Evolutionary conservation across 2,113 vertebrate genomes (phyloP).

Genomic region (human): GRCh38 chr14:97296501-97297000

Average conservation of each 20-base stretch:
- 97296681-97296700: slow-evolving; percentile 85
- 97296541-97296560: slow-evolving; percentile 93
- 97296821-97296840: slow-evolving; percentile 72
- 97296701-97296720: slow-evolving; percentile 86
- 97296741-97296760: slow-evolving; percentile 81
- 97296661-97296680: slow-evolving; percentile 82
- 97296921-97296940: slow-evolving; percentile 70
- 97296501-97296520: slow-evolving; percentile 95
- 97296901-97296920: slow-evolving; percentile 74
- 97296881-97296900: slow-evolving; percentile 78
- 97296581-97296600: slow-evolving; percentile 95
- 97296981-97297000: slow-evolving; percentile 71
- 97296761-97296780: slow-evolving; percentile 79
- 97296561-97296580: slow-evolving; percentile 99
- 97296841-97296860: slow-evolving; percentile 52
- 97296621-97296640: slow-evolving; percentile 79
- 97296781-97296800: slow-evolving; percentile 34
- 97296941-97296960: slow-evolving; percentile 80
- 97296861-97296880: slow-evolving; percentile 64
- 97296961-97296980: slow-evolving; percentile 77
- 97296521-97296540: slow-evolving; percentile 93
- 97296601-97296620: slow-evolving; percentile 90
- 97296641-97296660: slow-evolving; percentile 82
- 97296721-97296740: slow-evolving; percentile 86
- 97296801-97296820: slow-evolving; percentile 59